Evolutionary conservation across 2,797 vertebrate genomes (phyloP), one percentile per base, ranked within the genome.

Genomic region (Gambelia wislizenii): DNA sequence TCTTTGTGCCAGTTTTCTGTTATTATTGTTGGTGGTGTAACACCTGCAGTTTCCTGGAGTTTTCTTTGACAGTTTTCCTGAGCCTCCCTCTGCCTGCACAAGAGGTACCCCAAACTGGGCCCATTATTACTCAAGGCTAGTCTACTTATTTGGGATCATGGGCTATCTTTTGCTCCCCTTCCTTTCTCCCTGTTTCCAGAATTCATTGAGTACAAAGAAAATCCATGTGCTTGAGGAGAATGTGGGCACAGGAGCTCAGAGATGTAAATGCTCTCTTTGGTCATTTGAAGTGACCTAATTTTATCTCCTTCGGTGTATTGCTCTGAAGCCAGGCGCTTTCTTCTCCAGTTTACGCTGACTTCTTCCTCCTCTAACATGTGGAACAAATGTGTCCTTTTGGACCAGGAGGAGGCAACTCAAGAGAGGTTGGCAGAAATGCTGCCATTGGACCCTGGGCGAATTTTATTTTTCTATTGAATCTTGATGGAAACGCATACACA

Each of bases 401-500:
- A 96, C 87, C 72, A 25, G 94, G 96, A 94, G 95, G 96, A 95
- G 94, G 95, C 88, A 91, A 93, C 72, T 72, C 76, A 81, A 94
- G 94, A 93, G 85, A 96, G 93, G 91, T 94, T 9, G 87, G 94
- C 90, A 95, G 93, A 95, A 94, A 95, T 90, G 86, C 89, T 93
- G 76, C 94, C 89, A 93, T 92, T 8, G 44, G 93, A 95, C 92
- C 91, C 90, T 95, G 92, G 91, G 92, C 94, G 94, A 95, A 92
- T 96, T 97, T 97, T 96, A 96, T 96, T 97, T n/a, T 96, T 84
- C 96, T 95, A 93, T 96, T 97, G 97, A 97, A 96, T 93, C 95
- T 94, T 95, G 96, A 96, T 97, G 95, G 96, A 97, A 97, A 97
- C 54, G 95, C 97, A 92, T 94, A 97, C 96, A 96, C 97, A 97